phyloP scores from a whole-genome alignment of 2,113 vertebrate genomes.

The Pogona vitticeps region DNA sequence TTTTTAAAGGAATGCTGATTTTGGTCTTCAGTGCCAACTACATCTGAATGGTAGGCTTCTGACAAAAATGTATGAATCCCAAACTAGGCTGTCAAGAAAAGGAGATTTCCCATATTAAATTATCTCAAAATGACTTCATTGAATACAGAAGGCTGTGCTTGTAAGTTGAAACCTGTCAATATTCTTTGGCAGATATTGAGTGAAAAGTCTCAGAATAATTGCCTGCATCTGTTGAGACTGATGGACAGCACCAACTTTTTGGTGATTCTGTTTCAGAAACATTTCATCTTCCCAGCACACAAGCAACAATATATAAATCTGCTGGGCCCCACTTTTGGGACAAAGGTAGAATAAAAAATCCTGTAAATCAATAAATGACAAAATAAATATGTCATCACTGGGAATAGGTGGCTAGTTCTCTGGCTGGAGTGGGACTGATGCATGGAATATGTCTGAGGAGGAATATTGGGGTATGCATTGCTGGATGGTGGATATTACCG shows the following conservation, averaged over 20 bases:
- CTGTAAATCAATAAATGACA: neutral
- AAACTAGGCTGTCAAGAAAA: neutral
- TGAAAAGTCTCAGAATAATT: neutral
- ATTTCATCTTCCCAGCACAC: neutral
- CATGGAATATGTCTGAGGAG: neutral
- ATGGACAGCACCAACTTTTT: neutral
- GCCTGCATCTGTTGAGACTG: neutral
- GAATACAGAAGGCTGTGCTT: neutral
- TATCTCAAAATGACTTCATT: neutral
- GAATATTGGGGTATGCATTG: neutral
- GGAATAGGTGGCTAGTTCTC: neutral
- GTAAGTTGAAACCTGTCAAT: neutral
- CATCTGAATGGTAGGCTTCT: neutral
- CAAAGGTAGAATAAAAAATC: neutral
- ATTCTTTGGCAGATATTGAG: neutral
- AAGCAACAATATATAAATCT: neutral
- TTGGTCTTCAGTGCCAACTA: neutral
- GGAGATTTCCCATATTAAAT: neutral
- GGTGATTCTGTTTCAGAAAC: neutral
- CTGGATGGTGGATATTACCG: neutral
- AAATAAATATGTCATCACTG: neutral
- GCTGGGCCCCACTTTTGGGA: neutral
- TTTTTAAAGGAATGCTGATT: neutral
- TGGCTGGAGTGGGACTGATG: too few species aligned
- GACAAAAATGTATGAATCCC: neutral